These are phyloP conservation scores for Acanthopagrus latus DNA, from an alignment of 2,797 vertebrate species.

Conservation along the genomic window DNA sequence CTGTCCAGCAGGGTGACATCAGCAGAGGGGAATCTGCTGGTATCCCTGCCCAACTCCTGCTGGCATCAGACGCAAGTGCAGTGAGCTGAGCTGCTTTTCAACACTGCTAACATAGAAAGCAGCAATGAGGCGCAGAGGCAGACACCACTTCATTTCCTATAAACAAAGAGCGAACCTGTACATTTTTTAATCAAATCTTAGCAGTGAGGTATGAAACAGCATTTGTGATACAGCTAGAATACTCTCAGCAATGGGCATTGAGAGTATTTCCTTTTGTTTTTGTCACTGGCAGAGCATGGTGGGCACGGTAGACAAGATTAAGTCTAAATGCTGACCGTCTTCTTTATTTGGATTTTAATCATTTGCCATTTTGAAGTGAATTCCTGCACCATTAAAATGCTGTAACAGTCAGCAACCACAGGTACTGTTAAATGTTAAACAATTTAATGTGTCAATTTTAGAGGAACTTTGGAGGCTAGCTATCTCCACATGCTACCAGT, in stretches of 20 bases:
- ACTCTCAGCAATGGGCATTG: background rate
- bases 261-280: background rate
- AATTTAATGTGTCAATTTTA: too few species aligned
- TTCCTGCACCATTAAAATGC: background rate
- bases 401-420: background rate
- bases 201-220: background rate
- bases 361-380: background rate
- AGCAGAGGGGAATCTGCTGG: constrained; percentile 84
- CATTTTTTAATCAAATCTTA: background rate
- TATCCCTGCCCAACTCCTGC: constrained; percentile 70
- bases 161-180: background rate
- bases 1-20: constrained; percentile 85
- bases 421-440: background rate
- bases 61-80: constrained; percentile 56
- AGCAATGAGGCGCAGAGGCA: constrained; percentile 8
- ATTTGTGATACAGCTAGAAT: background rate
- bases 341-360: background rate
- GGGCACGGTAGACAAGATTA: background rate
- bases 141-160: background rate
- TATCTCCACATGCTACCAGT: too few species aligned
- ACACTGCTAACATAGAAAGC: constrained; percentile 41
- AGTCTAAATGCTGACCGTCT: background rate
- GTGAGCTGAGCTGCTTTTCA: constrained; percentile 53
- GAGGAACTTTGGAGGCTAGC: too few species aligned
- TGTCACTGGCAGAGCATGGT: background rate